These are phyloP conservation scores for Epicauta chinensis DNA, from an alignment of 1,140 invertebrate genomes.

Conservation along the genomic window DNA sequence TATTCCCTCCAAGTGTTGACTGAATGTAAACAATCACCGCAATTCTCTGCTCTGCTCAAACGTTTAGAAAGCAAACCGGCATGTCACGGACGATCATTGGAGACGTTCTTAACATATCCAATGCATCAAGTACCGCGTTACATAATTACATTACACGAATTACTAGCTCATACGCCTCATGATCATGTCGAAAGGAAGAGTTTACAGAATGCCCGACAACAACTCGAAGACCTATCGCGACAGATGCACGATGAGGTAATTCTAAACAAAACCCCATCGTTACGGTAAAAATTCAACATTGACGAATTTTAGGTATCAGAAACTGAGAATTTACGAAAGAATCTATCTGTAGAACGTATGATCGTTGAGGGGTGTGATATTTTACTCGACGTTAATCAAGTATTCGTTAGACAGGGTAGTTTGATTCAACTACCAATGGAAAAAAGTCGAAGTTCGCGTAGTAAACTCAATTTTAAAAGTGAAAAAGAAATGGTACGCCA, in stretches of 20 bases:
- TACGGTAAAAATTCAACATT: background rate
- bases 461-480: constrained; percentile 56
- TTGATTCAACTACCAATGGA: constrained; percentile 63
- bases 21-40: constrained; percentile 82
- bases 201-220: constrained; percentile 79
- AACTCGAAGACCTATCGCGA: constrained; percentile 82
- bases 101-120: constrained; percentile 88
- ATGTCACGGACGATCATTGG: constrained; percentile 77
- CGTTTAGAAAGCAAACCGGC: constrained; percentile 75
- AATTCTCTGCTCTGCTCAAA: constrained; percentile 75
- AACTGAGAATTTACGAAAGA: constrained; percentile 90
- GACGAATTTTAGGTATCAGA: constrained; percentile 68
- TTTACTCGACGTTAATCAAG: constrained; percentile 88
- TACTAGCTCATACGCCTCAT: constrained; percentile 87
- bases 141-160: constrained; percentile 86
- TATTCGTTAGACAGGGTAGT: constrained; percentile 76
- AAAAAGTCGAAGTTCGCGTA: constrained; percentile 54
- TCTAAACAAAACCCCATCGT: background rate
- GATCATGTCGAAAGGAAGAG: constrained; percentile 91
- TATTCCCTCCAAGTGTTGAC: constrained; percentile 91
- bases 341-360: constrained; percentile 89
- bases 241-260: constrained; percentile 76
- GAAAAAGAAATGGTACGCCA: constrained; percentile 71
- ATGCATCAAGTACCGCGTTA: constrained; percentile 95
- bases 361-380: constrained; percentile 94